Conservation (phyloP, 2,113 vertebrate genomes). For the Plectropomus leopardus region DNA sequence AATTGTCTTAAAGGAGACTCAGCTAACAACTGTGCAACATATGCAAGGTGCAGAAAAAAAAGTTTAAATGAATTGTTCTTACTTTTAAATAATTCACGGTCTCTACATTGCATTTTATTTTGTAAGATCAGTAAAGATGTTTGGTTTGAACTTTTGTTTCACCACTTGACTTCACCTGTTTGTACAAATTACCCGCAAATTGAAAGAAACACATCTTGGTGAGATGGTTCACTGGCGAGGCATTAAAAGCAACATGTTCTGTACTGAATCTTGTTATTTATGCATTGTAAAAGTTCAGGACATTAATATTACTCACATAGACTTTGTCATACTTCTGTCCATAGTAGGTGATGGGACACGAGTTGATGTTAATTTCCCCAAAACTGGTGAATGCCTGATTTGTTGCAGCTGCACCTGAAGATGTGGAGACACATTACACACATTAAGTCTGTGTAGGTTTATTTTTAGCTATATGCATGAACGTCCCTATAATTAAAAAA, state of each 20-base stretch:
- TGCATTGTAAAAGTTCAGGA: not conserved
- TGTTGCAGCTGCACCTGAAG: slow-evolving; percentile 30
- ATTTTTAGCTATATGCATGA: no score
- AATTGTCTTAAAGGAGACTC: no score
- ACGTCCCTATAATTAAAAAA: no score
- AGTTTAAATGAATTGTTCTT: no score
- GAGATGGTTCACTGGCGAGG: not conserved
- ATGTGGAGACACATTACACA: not conserved
- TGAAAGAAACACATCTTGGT: not conserved
- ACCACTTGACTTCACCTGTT: no score
- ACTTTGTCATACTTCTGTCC: slow-evolving; percentile 59
- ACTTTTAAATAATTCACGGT: no score
- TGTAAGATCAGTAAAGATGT: no score
- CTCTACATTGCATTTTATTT: no score
- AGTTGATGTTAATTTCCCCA: slow-evolving; percentile 58
- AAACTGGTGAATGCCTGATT: slow-evolving; percentile 41
- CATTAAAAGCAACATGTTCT: not conserved
- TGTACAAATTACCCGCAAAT: not conserved
- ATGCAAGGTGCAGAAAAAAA: no score
- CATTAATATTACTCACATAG: slow-evolving; percentile 51
- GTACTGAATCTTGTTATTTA: not conserved
- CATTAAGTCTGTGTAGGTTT: not conserved
- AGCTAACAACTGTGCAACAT: no score
- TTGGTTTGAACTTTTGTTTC: no score
- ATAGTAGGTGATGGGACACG: slow-evolving; percentile 64